Conservation (phyloP, 2,888 invertebrate species). For the Temnothorax rugatulus region DNA sequence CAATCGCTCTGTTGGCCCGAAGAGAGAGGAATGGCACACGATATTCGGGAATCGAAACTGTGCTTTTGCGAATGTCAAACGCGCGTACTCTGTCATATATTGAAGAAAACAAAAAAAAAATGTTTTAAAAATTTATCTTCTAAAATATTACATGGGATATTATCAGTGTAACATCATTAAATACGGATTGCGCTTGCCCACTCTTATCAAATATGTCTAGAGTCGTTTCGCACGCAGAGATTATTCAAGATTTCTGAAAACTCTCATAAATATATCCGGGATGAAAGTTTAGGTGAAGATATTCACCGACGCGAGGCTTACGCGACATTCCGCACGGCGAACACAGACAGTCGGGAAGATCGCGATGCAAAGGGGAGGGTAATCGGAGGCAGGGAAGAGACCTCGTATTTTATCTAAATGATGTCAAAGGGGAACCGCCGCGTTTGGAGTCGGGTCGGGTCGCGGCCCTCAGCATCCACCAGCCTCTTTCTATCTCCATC, state of each 20-base stretch:
- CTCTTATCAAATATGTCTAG: neutral
- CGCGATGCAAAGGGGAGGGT: constrained; percentile 70
- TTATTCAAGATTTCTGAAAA: constrained; percentile 4
- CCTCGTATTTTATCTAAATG: constrained; percentile 83
- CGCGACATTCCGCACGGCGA: constrained; percentile 74
- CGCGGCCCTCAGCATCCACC: constrained; percentile 69
- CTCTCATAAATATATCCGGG: constrained; percentile 2
- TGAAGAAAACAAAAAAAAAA: neutral
- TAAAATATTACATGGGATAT: neutral
- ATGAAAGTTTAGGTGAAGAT: constrained; percentile 52
- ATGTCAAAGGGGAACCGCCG: constrained; percentile 81
- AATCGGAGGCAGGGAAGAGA: constrained; percentile 74
- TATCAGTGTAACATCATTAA: neutral
- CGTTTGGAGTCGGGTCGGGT: constrained; percentile 73
- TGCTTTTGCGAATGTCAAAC: neutral
- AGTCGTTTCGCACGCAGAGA: neutral
- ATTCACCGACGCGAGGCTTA: constrained; percentile 67
- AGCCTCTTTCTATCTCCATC: constrained; percentile 51
- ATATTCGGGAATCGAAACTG: neutral
- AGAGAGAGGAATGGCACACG: constrained; percentile 11
- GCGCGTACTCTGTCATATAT: neutral
- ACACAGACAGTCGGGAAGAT: constrained; percentile 39
- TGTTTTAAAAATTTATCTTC: neutral
- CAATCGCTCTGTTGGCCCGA: constrained; percentile 25
- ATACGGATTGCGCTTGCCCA: neutral